Conservation (phyloP, 2,888 invertebrate species). For the Formica aserva region DNA sequence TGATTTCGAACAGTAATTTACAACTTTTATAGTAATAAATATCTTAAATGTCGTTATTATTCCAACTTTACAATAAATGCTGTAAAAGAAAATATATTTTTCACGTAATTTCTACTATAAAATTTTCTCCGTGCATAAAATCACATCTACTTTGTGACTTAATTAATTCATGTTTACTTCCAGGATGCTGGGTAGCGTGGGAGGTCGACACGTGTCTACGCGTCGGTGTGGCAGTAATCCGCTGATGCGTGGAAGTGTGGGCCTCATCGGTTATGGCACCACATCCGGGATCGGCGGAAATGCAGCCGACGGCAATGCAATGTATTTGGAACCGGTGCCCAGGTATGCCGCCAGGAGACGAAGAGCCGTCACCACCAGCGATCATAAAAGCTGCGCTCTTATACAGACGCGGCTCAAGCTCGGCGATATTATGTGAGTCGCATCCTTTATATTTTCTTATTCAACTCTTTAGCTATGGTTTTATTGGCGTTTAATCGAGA, state of each 20-base stretch:
- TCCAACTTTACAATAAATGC: too few species aligned
- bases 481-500: not conserved
- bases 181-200: slow-evolving; percentile 93
- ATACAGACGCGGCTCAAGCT: slow-evolving; percentile 94
- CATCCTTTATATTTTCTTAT: not conserved
- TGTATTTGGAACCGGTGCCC: slow-evolving; percentile 87
- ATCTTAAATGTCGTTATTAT: too few species aligned
- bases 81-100: too few species aligned
- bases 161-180: slow-evolving; percentile 63
- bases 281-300: slow-evolving; percentile 72
- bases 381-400: slow-evolving; percentile 96
- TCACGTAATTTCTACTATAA: too few species aligned
- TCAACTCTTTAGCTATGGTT: not conserved
- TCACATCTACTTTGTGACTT: not conserved
- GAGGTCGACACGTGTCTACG: slow-evolving; percentile 92
- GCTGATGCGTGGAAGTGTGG: slow-evolving; percentile 86
- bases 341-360: slow-evolving; percentile 89
- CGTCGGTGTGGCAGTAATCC: slow-evolving; percentile 91
- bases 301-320: slow-evolving; percentile 85
- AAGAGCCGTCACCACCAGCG: slow-evolving; percentile 93
- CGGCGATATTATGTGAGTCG: slow-evolving; percentile 94
- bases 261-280: slow-evolving; percentile 79
- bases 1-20: too few species aligned
- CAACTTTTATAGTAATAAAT: too few species aligned
- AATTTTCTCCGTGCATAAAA: not conserved